Evolutionary conservation across 1,140 invertebrate genomes (phyloP).

Genomic region (Eupristina koningsbergeri): DNA sequence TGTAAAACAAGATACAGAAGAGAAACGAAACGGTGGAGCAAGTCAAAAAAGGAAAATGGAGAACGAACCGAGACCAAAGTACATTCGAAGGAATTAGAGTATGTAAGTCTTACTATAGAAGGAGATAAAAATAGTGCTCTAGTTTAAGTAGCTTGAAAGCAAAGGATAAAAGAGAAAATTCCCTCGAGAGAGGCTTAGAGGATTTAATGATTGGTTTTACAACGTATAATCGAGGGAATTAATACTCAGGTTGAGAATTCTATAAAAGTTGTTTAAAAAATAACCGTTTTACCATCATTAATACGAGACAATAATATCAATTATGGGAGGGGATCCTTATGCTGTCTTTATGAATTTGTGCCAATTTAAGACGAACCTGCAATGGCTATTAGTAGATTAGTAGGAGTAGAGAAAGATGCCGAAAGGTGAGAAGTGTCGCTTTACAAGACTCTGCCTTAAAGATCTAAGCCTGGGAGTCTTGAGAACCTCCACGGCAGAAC

Average conservation of each 20-base stretch:
- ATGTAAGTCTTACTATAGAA: constrained; percentile 37
- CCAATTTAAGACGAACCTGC: too few relatives aligned
- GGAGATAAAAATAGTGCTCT: constrained; percentile 44
- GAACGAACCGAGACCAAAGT: constrained; percentile 3
- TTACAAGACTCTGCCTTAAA: too few relatives aligned
- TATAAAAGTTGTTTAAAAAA: not conserved
- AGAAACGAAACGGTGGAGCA: not conserved
- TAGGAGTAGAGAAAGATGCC: too few relatives aligned
- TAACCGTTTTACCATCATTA: not conserved
- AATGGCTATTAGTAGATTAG: too few relatives aligned
- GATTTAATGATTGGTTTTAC: constrained; percentile 7
- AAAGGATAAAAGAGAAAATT: constrained; percentile 39
- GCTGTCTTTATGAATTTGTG: too few relatives aligned
- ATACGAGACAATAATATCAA: not conserved
- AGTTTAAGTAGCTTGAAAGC: constrained; percentile 19
- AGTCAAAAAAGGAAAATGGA: constrained; percentile 33
- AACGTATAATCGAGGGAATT: not conserved
- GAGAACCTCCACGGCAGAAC: too few relatives aligned
- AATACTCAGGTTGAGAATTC: not conserved
- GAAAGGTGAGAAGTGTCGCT: too few relatives aligned
- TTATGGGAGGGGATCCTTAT: too few relatives aligned
- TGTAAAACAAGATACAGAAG: constrained; percentile 28
- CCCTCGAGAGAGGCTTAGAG: not conserved
- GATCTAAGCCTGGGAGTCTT: too few relatives aligned
- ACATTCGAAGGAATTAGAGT: constrained; percentile 46